Conservation (phyloP, 2,113 vertebrate species). For the Furnarius figulus region DNA sequence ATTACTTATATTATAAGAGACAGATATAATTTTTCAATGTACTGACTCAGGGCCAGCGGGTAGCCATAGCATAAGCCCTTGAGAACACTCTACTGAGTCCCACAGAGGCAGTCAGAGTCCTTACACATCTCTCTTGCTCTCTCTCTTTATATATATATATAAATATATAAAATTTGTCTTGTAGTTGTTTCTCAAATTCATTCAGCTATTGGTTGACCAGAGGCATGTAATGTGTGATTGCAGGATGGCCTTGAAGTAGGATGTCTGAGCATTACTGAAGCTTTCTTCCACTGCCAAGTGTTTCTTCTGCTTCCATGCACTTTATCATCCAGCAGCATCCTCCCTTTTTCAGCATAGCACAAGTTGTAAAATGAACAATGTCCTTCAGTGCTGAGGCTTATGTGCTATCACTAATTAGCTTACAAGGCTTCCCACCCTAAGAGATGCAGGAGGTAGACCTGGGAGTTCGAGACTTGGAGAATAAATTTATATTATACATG, state of each 20-base stretch:
- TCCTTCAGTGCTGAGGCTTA: slow-evolving; percentile 21
- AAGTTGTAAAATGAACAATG: slow-evolving; percentile 21
- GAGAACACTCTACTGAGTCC: not conserved
- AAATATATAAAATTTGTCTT: not conserved
- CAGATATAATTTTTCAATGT: not conserved
- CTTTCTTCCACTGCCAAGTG: not conserved
- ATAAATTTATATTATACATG: not conserved
- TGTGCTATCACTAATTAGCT: slow-evolving; percentile 51
- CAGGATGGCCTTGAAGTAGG: not conserved
- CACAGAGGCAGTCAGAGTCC: not conserved
- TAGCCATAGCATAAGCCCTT: not conserved
- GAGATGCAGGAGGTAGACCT: not conserved
- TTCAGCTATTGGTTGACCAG: not conserved
- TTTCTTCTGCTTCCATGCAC: not conserved
- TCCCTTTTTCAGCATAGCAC: not conserved
- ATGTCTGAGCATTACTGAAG: not conserved
- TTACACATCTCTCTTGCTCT: not conserved
- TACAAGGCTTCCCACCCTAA: not conserved
- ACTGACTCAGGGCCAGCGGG: not conserved
- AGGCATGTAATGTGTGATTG: not conserved
- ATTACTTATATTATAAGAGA: not conserved
- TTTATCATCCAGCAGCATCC: not conserved
- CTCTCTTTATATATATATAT: not conserved
- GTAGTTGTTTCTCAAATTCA: not conserved
- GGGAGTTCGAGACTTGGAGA: slow-evolving; percentile 22